Conservation (phyloP, 2,113 vertebrate species). For the Chrysemys picta region DNA sequence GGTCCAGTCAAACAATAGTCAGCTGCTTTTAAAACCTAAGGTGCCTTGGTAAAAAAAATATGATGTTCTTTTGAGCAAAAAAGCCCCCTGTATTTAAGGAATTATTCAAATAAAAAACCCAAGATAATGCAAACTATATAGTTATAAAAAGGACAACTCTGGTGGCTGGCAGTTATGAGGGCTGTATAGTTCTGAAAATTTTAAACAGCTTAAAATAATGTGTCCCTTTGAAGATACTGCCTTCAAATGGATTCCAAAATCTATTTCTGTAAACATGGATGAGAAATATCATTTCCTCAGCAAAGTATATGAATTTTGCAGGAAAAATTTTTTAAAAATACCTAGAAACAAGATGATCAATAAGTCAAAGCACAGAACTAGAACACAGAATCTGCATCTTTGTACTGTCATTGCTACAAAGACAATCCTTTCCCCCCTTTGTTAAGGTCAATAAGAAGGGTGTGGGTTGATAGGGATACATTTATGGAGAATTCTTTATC, state of each 20-base stretch:
- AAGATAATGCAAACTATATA: constrained; percentile 64
- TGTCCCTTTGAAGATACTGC: constrained; percentile 72
- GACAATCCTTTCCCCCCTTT: background rate
- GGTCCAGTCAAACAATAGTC: constrained; percentile 82
- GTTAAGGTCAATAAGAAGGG: background rate
- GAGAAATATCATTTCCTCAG: constrained; percentile 43
- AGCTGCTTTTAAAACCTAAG: constrained; percentile 74
- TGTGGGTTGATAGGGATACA: too few species aligned
- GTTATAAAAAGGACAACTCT: constrained; percentile 51
- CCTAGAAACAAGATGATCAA: background rate
- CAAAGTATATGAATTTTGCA: background rate
- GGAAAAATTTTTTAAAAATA: constrained; percentile 20
- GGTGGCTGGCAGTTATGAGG: constrained; percentile 53
- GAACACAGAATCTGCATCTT: background rate
- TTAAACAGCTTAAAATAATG: constrained; percentile 71
- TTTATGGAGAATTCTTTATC: background rate
- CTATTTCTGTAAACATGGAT: constrained; percentile 46
- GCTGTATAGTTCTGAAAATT: constrained; percentile 40
- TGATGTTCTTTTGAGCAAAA: background rate
- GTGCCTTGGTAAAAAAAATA: constrained; percentile 34
- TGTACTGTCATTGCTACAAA: background rate
- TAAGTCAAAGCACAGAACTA: background rate
- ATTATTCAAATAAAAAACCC: background rate
- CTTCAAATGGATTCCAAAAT: constrained; percentile 63
- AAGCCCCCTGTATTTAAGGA: background rate